Evolutionary conservation across 2,113 vertebrate species (phyloP).

Genomic region (Saguinus midas): DNA sequence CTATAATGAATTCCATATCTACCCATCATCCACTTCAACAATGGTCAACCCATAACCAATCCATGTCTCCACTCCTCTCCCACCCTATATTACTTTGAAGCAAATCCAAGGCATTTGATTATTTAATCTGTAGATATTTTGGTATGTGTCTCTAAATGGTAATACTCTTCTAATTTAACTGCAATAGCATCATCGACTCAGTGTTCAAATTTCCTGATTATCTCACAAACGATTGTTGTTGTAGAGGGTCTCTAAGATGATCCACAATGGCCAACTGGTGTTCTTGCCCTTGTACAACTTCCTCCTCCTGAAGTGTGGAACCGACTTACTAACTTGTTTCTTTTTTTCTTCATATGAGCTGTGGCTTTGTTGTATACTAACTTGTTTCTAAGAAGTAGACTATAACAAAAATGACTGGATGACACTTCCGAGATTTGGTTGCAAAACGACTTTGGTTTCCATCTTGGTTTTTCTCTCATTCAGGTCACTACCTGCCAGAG

Average conservation of each 20-base stretch:
- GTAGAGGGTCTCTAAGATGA: not conserved
- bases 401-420: not conserved
- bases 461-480: not conserved
- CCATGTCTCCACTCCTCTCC: not conserved
- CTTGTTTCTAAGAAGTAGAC: not conserved
- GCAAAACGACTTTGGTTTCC: not conserved
- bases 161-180: not conserved
- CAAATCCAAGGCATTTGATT: not conserved
- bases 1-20: not conserved
- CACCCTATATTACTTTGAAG: not conserved
- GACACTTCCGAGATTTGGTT: not conserved
- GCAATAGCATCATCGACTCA: not conserved
- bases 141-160: not conserved
- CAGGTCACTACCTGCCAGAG: not conserved
- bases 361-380: not conserved
- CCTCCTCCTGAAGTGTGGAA: not conserved
- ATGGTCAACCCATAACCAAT: not conserved
- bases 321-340: not conserved
- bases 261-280: not conserved
- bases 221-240: not conserved
- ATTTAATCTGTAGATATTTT: constrained; percentile 7
- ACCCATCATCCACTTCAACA: not conserved
- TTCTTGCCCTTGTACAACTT: not conserved
- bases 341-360: no score
- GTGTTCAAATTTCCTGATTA: not conserved